phyloP scores from a whole-genome alignment of 2,797 vertebrate species.

The Syngnathus rostellatus region DNA sequence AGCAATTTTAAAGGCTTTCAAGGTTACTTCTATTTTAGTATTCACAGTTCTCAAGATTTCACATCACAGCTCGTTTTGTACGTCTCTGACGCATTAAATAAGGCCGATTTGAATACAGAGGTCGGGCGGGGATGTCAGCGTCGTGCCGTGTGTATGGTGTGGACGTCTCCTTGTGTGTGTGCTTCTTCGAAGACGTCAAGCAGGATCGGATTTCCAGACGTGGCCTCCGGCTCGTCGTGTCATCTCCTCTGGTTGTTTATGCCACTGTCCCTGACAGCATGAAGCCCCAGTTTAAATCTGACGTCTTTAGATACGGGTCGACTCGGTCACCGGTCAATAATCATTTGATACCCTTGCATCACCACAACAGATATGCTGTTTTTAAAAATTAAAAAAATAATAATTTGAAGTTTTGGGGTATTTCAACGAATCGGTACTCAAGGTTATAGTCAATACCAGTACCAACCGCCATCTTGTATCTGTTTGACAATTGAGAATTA shows the following conservation, averaged over 20 bases:
- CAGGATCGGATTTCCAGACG: slow-evolving; percentile 11
- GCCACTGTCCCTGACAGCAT: slow-evolving; percentile 28
- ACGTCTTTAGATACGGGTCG: background rate
- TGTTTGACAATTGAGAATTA: too few species aligned
- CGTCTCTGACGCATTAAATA: slow-evolving; percentile 1
- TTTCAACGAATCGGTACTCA: background rate
- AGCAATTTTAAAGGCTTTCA: slow-evolving; percentile 43
- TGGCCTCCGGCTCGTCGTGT: slow-evolving; percentile 11
- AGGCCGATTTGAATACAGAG: background rate
- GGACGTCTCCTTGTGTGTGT: background rate
- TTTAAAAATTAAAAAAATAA: background rate
- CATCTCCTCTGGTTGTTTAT: slow-evolving; percentile 26
- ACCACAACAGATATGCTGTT: background rate
- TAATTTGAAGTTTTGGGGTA: background rate
- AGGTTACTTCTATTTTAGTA: slow-evolving; percentile 32
- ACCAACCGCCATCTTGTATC: too few species aligned
- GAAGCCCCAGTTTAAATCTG: slow-evolving; percentile 5
- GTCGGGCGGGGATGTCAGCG: background rate
- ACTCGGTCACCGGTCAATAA: background rate
- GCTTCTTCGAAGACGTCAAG: background rate
- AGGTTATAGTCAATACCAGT: too few species aligned
- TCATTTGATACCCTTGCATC: background rate
- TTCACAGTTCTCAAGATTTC: slow-evolving; percentile 23
- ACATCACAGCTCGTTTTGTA: background rate
- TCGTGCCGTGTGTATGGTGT: background rate